These are phyloP conservation scores for Cichlasoma orientale DNA, from an alignment of 2,797 vertebrate genomes.

Conservation along the genomic window DNA sequence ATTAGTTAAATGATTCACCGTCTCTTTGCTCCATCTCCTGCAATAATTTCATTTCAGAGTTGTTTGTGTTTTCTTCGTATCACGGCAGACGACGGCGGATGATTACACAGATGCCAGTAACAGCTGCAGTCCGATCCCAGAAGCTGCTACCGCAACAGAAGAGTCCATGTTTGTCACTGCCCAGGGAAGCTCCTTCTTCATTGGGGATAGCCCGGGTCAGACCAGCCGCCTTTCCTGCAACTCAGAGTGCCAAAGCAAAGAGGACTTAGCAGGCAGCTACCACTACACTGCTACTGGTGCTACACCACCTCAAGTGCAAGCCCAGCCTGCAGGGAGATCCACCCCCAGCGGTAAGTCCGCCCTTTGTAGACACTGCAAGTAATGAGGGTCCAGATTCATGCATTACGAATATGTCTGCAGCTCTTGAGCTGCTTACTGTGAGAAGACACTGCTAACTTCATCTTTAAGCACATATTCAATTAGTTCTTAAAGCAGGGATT, in stretches of 20 bases:
- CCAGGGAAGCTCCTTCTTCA: slow-evolving; percentile 68
- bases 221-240: slow-evolving; percentile 50
- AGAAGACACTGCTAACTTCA: background rate
- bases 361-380: background rate
- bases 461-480: background rate
- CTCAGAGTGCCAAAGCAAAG: slow-evolving; percentile 55
- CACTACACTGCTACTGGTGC: slow-evolving; percentile 31
- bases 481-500: background rate
- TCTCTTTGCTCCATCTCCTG: background rate
- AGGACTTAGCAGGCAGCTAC: slow-evolving; percentile 75
- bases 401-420: background rate
- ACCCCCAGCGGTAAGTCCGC: slow-evolving; percentile 50
- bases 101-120: slow-evolving; percentile 30
- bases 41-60: background rate
- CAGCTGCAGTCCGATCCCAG: slow-evolving; percentile 43
- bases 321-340: slow-evolving; percentile 22
- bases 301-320: slow-evolving; percentile 17
- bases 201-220: slow-evolving; percentile 34
- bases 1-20: too few relatives aligned
- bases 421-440: background rate
- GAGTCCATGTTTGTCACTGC: slow-evolving; percentile 68
- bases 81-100: slow-evolving; percentile 15
- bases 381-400: background rate
- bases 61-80: background rate
- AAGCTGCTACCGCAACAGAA: slow-evolving; percentile 12